These are phyloP conservation scores for Cryptotis parvus DNA, from an alignment of 2,113 vertebrate genomes.

Conservation along the genomic window DNA sequence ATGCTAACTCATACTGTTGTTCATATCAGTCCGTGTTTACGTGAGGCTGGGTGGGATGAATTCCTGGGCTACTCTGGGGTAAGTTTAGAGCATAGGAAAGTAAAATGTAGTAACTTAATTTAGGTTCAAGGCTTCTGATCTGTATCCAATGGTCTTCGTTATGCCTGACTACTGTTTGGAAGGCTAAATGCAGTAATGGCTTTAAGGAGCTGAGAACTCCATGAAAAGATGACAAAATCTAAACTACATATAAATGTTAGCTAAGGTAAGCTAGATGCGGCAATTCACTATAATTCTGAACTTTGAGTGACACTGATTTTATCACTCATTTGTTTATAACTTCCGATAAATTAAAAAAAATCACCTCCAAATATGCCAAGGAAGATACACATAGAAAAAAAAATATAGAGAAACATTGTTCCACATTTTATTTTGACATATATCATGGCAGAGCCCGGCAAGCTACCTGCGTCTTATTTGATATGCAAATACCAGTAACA, in stretches of 20 bases:
- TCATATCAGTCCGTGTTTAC: not conserved
- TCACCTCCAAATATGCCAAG: slow-evolving; percentile 7
- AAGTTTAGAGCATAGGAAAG: slow-evolving; percentile 3
- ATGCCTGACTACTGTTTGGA: not conserved
- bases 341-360: not conserved
- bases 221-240: not conserved
- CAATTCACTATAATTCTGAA: not conserved
- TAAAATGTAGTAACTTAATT: not conserved
- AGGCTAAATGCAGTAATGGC: not conserved
- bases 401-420: not conserved
- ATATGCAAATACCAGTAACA: too few relatives aligned
- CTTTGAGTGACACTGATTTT: not conserved
- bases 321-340: not conserved
- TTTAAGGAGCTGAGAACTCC: not conserved
- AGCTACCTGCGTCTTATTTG: too few relatives aligned
- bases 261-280: not conserved
- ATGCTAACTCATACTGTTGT: not conserved
- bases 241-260: not conserved
- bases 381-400: too few relatives aligned
- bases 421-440: not conserved
- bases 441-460: too few relatives aligned
- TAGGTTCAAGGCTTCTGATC: slow-evolving; percentile 2
- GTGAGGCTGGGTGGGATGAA: too few relatives aligned
- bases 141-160: not conserved
- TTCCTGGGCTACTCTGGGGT: not conserved